Base-by-base conservation (phyloP, 2,888 invertebrate genomes). In the Operophtera brumata region DNA sequence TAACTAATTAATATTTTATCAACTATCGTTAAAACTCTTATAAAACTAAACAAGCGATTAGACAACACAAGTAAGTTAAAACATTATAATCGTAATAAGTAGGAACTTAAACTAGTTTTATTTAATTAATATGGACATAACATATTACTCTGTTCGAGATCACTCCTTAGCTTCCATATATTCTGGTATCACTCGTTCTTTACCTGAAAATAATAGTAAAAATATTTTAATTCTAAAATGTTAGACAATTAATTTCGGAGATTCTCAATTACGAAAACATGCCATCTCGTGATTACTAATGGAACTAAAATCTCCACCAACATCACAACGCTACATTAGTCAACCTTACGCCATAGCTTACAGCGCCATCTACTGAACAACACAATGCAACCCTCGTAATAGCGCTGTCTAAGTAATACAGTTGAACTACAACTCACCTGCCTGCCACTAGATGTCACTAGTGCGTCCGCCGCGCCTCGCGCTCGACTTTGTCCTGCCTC, bases 401-500 rank as follows among this genome's bases (percentile, higher is more conserved):
- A 62, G 12, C 64, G 65, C 70, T 69, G 71, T 70, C 73, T 73
- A 9, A 58, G 3, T 8, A 13, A 0, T 0, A 3, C 0, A 6
- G 0, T 1, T 1, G 14, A 57, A 68, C 41, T 57, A 56, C 13
- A 40, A 54, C 49, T 42, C 14, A 61, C 58, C 50, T 57, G 77
- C 75, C 70, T 69, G 69, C 62, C 65, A 61, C 65, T 63, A 82
- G 86, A 77, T 81, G 84, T 66, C 82, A 73, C 74, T 89, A 90
- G 74, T 91, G 91, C 64, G 87, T 91, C 80, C 92, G 86, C 78
- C 92, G 91, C 70, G 88, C 92, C 70, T 92, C 92, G 67, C 93
- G 89, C 71, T 93, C 92, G 59, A 92, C 88, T 86, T 93, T 93
- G 82, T 94, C 94, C 74, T 93, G 93, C 78, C 94, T 92, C 72